phyloP scores from a whole-genome alignment of 2,888 invertebrate genomes.

The Leptopilina myrica region DNA sequence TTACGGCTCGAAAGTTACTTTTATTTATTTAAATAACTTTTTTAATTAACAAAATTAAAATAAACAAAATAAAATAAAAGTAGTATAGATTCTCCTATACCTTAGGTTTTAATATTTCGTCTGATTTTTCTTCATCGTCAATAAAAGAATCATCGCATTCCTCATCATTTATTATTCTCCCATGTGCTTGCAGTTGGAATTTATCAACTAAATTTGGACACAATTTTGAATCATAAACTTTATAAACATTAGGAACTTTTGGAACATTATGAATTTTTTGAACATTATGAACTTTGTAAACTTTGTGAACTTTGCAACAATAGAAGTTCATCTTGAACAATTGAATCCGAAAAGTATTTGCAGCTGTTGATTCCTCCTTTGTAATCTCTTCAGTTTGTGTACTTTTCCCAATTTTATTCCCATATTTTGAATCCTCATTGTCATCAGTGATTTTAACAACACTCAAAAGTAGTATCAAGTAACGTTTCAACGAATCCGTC shows the following conservation, averaged over 20 bases:
- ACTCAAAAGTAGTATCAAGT: constrained; percentile 66
- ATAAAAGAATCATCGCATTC: constrained; percentile 44
- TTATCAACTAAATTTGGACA: constrained; percentile 55
- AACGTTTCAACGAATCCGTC: constrained; percentile 63
- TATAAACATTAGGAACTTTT: constrained; percentile 63
- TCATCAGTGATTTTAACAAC: constrained; percentile 22
- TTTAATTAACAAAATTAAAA: too few species aligned
- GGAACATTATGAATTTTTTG: constrained; percentile 63
- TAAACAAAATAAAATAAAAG: too few species aligned
- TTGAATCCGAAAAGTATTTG: constrained; percentile 57
- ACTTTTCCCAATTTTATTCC: not conserved
- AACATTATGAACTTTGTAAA: constrained; percentile 52
- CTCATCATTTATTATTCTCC: constrained; percentile 54
- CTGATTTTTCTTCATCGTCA: not conserved
- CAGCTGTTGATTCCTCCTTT: not conserved
- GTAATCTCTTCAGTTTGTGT: not conserved
- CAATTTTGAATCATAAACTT: constrained; percentile 59
- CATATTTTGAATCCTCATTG: not conserved
- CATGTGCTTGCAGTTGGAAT: constrained; percentile 46
- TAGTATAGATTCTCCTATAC: too few species aligned
- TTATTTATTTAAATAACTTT: too few species aligned
- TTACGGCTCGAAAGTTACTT: too few species aligned
- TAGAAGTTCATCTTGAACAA: constrained; percentile 65
- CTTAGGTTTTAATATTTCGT: not conserved
- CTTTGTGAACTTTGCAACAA: constrained; percentile 67